phyloP scores from a whole-genome alignment of 1,140 invertebrate genomes.

The Trichonephila inaurata region DNA sequence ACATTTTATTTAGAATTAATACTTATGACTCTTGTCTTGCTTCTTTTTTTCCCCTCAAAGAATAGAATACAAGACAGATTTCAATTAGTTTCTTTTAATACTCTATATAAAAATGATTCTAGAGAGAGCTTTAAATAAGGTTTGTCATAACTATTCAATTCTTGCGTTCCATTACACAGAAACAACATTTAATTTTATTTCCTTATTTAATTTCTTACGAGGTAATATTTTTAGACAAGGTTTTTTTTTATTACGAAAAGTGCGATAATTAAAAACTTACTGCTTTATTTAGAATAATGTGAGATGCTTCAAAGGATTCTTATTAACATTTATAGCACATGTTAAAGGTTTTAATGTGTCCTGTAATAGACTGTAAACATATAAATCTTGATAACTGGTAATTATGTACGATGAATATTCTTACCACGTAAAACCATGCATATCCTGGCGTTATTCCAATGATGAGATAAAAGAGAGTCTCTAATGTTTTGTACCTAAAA shows the following conservation, averaged over 20 bases:
- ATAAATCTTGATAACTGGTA: background rate
- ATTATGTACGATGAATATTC: constrained; percentile 14
- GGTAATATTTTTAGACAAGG: background rate
- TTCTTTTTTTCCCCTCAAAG: too few relatives aligned
- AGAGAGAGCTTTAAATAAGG: too few relatives aligned
- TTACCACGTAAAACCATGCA: constrained; percentile 82
- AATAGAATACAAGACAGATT: too few relatives aligned
- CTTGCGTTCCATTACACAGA: too few relatives aligned
- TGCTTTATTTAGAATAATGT: background rate
- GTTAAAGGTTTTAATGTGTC: background rate
- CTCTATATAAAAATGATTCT: too few relatives aligned
- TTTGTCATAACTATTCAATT: too few relatives aligned
- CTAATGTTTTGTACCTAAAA: constrained; percentile 91
- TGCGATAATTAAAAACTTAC: background rate
- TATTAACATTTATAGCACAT: background rate
- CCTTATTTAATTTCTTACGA: background rate
- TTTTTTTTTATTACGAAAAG: background rate
- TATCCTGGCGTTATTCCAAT: constrained; percentile 93
- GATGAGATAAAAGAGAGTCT: constrained; percentile 93
- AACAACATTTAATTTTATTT: background rate
- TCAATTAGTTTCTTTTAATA: too few relatives aligned
- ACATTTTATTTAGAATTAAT: too few relatives aligned
- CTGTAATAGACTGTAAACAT: background rate
- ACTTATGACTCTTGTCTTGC: too few relatives aligned
- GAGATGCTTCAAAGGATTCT: background rate